Evolutionary conservation across 1,140 invertebrate species (phyloP).

Genomic region (Bombus soroeensis): DNA sequence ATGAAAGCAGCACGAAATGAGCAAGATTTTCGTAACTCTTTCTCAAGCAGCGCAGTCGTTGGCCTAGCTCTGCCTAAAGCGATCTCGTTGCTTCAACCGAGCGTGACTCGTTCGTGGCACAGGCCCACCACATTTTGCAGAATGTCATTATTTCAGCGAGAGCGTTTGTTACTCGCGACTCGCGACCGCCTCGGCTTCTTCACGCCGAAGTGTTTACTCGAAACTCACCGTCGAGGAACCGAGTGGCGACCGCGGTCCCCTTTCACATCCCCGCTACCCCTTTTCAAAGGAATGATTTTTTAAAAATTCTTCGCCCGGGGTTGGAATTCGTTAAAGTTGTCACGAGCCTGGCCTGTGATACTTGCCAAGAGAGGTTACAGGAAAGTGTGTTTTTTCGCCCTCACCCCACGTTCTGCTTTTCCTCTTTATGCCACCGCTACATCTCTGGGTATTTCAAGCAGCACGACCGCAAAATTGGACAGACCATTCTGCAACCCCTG

Average conservation of each 20-base stretch:
- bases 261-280: too few relatives aligned
- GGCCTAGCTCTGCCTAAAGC: conserved; percentile 9
- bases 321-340: conserved; percentile 53
- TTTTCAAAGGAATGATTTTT: conserved; percentile 31
- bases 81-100: conserved; percentile 38
- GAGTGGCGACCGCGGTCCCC: neutral
- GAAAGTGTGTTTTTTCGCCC: conserved; percentile 35
- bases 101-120: conserved; percentile 1
- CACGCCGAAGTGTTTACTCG: conserved; percentile 36
- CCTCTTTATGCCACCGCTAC: neutral
- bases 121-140: neutral
- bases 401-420: neutral
- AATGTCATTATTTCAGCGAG: conserved; percentile 46
- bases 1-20: neutral
- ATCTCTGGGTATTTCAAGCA: conserved; percentile 32
- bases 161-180: conserved; percentile 34
- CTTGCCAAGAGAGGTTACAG: neutral
- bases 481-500: neutral
- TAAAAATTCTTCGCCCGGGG: conserved; percentile 18
- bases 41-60: neutral
- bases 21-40: neutral
- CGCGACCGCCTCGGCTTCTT: conserved; percentile 22
- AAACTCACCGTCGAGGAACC: conserved; percentile 6
- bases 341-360: conserved; percentile 9
- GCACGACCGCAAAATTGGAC: conserved; percentile 50